A percentile compares a stretch with the other conserved stretches of the same genome.
Evolutionary conservation across 2,888 invertebrate genomes (phyloP).

Genomic region (Catocala fraxini): DNA sequence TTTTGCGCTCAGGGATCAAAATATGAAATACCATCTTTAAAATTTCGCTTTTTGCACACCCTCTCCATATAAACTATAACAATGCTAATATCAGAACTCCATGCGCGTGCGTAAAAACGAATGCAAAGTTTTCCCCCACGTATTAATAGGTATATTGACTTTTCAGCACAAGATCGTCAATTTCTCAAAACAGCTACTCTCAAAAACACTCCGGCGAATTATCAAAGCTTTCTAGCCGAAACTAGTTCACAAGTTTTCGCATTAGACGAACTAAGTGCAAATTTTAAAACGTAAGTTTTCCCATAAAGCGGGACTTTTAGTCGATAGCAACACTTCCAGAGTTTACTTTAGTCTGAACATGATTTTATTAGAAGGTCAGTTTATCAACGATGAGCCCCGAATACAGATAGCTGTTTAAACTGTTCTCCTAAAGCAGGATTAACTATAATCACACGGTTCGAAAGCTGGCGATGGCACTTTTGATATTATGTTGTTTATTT

Average conservation of each 20-base stretch:
- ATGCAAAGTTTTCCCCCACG: no score
- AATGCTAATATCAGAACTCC: no score
- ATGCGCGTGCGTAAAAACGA: no score
- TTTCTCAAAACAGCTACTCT: neutral
- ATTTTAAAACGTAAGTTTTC: conserved; percentile 14
- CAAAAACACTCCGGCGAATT: neutral
- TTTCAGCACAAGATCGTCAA: neutral
- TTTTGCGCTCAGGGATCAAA: no score
- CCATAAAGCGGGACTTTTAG: conserved; percentile 13
- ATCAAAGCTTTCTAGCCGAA: neutral
- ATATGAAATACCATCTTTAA: no score
- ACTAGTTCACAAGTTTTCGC: conserved; percentile 23
- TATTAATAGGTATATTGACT: no score
- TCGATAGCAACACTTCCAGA: conserved; percentile 1
- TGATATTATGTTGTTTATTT: neutral
- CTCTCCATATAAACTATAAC: no score
- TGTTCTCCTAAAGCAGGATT: neutral
- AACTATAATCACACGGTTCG: neutral
- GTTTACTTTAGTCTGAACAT: neutral
- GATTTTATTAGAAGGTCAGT: neutral
- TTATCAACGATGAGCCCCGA: neutral
- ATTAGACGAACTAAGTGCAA: conserved; percentile 27
- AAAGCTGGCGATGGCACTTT: neutral
- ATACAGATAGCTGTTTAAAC: conserved; percentile 1
- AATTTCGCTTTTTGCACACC: no score